phyloP scores from a whole-genome alignment of 2,888 invertebrate species.

The Diarsia rubi region DNA sequence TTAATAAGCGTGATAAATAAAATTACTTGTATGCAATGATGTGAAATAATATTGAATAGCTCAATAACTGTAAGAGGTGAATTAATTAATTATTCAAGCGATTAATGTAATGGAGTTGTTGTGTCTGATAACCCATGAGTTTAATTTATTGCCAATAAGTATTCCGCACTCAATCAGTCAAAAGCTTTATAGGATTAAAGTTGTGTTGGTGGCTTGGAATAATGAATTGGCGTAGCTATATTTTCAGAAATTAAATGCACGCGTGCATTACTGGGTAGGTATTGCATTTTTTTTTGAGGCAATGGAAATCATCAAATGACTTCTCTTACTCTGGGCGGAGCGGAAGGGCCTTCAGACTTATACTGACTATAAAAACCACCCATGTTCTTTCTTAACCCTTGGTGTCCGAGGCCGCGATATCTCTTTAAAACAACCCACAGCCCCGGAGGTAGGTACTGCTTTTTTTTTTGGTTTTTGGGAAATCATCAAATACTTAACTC shows the following conservation, averaged over 20 bases:
- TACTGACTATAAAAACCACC: too few relatives aligned
- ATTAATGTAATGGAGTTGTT: slow-evolving; percentile 9
- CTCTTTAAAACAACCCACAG: too few relatives aligned
- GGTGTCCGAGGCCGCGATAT: too few relatives aligned
- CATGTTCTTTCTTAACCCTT: too few relatives aligned
- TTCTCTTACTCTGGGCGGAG: too few relatives aligned
- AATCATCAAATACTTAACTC: too few relatives aligned
- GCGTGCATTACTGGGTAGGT: neutral
- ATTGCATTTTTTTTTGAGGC: neutral
- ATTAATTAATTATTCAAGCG: neutral
- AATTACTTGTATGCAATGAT: neutral
- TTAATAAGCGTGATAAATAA: slow-evolving; percentile 6
- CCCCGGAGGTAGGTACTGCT: too few relatives aligned
- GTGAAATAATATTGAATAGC: slow-evolving; percentile 6
- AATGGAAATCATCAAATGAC: too few relatives aligned
- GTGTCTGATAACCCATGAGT: neutral
- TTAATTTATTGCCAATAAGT: neutral
- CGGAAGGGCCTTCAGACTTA: too few relatives aligned
- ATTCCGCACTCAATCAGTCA: neutral
- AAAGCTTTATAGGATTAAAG: neutral
- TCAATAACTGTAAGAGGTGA: slow-evolving; percentile 23
- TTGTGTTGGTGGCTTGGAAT: accelerated
- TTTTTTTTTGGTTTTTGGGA: too few relatives aligned
- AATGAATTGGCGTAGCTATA: too few relatives aligned
- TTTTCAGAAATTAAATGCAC: neutral